Evolutionary conservation across 2,888 invertebrate genomes (phyloP).

Genomic region (Anthophora plumipes): DNA sequence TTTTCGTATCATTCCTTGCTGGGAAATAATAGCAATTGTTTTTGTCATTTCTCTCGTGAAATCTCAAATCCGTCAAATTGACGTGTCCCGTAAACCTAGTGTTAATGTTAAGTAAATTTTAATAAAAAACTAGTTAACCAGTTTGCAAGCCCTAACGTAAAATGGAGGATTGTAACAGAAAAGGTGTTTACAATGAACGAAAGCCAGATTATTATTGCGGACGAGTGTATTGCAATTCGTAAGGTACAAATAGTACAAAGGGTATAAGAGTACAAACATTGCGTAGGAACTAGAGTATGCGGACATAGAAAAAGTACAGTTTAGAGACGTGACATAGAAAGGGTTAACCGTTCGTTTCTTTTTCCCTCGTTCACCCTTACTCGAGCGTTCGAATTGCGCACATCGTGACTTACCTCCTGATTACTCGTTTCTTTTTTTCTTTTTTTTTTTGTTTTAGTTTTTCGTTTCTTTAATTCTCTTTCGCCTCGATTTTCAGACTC

Average conservation of each 20-base stretch:
- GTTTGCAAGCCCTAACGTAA: too few relatives aligned
- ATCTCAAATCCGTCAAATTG: too few relatives aligned
- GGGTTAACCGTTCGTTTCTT: conserved; percentile 41
- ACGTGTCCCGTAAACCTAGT: too few relatives aligned
- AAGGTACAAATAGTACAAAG: conserved; percentile 85
- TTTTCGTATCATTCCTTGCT: too few relatives aligned
- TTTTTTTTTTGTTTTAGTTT: too few relatives aligned
- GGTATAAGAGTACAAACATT: conserved; percentile 84
- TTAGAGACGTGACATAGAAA: conserved; percentile 75
- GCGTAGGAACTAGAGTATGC: conserved; percentile 84
- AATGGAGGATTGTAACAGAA: too few relatives aligned
- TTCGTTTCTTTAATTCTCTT: background rate
- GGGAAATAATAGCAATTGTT: too few relatives aligned
- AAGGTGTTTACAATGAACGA: background rate
- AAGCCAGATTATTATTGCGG: conserved; percentile 78
- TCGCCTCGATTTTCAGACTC: conserved; percentile 60
- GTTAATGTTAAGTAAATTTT: too few relatives aligned
- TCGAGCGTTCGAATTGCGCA: conserved; percentile 59
- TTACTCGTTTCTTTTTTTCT: conserved; percentile 22
- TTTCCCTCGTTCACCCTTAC: conserved; percentile 35
- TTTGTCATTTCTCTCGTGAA: too few relatives aligned
- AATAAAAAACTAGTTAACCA: too few relatives aligned
- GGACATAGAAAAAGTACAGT: conserved; percentile 83
- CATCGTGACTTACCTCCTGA: conserved; percentile 60
- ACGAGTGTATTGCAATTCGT: conserved; percentile 84